A percentile compares a stretch with the other conserved stretches of the same genome.
Evolutionary conservation across 2,888 invertebrate genomes (phyloP).

Genomic region (Odontothrips loti): DNA sequence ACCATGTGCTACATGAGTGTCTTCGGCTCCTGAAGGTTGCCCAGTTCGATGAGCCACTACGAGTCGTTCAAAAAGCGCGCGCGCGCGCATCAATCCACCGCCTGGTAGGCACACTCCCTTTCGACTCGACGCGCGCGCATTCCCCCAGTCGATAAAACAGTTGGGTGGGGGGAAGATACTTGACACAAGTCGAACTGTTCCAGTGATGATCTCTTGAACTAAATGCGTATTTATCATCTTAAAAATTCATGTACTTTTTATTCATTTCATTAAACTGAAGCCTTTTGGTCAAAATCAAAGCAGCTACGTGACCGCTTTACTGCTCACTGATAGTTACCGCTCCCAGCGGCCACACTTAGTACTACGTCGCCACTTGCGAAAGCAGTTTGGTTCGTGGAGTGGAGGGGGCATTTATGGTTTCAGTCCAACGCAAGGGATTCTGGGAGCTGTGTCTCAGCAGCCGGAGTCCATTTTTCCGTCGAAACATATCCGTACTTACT

Average conservation of each 20-base stretch:
- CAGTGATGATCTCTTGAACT: too few species aligned
- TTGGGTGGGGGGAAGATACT: too few species aligned
- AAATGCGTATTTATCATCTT: too few species aligned
- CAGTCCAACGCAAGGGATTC: conserved; percentile 19
- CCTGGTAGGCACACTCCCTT: too few species aligned
- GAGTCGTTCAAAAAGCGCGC: too few species aligned
- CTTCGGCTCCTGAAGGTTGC: background rate
- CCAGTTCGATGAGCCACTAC: background rate
- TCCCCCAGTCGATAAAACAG: too few species aligned
- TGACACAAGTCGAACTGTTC: too few species aligned
- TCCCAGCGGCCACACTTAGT: background rate
- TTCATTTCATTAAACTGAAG: too few species aligned
- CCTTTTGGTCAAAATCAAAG: too few species aligned
- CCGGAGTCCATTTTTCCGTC: conserved; percentile 24
- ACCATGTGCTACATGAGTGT: conserved; percentile 8
- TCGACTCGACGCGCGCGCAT: too few species aligned
- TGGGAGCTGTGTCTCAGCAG: conserved; percentile 20
- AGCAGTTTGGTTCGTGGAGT: conserved; percentile 12
- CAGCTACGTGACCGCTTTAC: background rate
- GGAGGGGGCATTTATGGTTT: background rate
- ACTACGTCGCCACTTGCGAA: conserved; percentile 15
- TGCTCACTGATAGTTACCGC: background rate
- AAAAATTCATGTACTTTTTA: too few species aligned
- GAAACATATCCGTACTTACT: conserved; percentile 25
- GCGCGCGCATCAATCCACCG: too few species aligned